Evolutionary conservation across 2,797 vertebrate species (phyloP).

Genomic region (Xenops minutus): DNA sequence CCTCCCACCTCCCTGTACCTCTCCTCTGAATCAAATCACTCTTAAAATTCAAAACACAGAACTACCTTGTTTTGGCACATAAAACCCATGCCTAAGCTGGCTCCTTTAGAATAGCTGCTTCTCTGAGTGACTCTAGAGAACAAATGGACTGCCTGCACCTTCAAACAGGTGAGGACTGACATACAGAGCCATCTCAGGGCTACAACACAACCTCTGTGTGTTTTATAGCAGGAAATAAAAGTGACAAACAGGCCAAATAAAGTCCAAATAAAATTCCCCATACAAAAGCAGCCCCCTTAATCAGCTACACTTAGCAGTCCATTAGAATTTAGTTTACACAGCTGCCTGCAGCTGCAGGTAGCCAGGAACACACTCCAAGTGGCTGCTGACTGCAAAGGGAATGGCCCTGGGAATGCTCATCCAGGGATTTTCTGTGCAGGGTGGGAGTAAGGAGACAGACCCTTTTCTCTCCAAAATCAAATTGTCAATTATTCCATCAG

Average conservation of each 20-base stretch:
- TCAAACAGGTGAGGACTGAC: not conserved
- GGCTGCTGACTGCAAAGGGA: not conserved
- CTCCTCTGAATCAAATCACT: not conserved
- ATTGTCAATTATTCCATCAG: not conserved
- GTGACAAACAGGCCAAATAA: not conserved
- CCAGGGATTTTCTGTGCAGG: not conserved
- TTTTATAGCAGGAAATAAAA: not conserved
- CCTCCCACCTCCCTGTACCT: not conserved
- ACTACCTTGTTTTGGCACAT: not conserved
- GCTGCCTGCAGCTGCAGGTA: conserved; percentile 27
- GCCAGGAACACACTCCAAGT: not conserved
- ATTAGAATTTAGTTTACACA: conserved; percentile 7
- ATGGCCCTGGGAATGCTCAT: not conserved
- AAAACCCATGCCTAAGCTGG: not conserved
- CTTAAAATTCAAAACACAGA: not conserved
- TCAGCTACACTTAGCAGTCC: not conserved
- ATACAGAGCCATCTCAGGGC: not conserved
- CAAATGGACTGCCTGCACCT: not conserved
- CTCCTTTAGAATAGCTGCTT: not conserved
- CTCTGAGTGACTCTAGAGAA: not conserved
- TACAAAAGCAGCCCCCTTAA: not conserved
- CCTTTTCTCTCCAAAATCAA: not conserved
- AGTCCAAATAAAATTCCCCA: not conserved
- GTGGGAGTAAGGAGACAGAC: fast-evolving
- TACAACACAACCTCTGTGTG: not conserved